Evolutionary conservation across 2,888 invertebrate species (phyloP).

Genomic region (Aplocera efformata): DNA sequence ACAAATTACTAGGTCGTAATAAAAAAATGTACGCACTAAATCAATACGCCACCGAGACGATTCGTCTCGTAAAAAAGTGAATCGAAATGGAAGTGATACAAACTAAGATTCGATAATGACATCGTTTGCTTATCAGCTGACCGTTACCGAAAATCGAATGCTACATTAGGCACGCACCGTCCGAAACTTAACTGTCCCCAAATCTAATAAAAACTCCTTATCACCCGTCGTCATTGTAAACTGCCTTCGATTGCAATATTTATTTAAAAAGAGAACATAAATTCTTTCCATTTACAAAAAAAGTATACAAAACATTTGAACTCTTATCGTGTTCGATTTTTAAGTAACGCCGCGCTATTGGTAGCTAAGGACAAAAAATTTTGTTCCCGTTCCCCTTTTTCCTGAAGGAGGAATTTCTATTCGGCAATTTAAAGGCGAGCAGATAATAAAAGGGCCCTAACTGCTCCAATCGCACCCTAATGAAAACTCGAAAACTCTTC

Average conservation of each 20-base stretch:
- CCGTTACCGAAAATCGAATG: constrained; percentile 79
- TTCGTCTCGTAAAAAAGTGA: constrained; percentile 32
- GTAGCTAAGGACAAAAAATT: constrained; percentile 73
- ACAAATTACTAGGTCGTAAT: too few relatives aligned
- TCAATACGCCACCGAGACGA: constrained; percentile 10
- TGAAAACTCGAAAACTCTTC: constrained; percentile 75
- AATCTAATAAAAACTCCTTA: constrained; percentile 74
- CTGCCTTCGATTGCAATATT: constrained; percentile 70
- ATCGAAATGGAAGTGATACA: constrained; percentile 61
- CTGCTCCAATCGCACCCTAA: constrained; percentile 75
- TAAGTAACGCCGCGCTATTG: constrained; percentile 75
- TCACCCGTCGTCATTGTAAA: constrained; percentile 64
- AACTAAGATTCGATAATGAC: constrained; percentile 74
- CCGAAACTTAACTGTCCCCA: constrained; percentile 63
- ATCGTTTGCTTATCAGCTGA: constrained; percentile 80
- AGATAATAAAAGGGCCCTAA: constrained; percentile 82
- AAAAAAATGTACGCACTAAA: constrained; percentile 1
- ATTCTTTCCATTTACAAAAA: constrained; percentile 75
- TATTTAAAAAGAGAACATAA: constrained; percentile 71
- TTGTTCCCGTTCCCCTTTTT: constrained; percentile 71
- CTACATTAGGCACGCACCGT: constrained; percentile 72
- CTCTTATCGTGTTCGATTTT: constrained; percentile 80
- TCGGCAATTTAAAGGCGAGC: constrained; percentile 78
- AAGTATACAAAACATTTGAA: constrained; percentile 70
- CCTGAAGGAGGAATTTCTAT: constrained; percentile 72